Evolutionary conservation across 2,797 vertebrate genomes (phyloP).

Genomic region (Oryzias dopingdopingensis): DNA sequence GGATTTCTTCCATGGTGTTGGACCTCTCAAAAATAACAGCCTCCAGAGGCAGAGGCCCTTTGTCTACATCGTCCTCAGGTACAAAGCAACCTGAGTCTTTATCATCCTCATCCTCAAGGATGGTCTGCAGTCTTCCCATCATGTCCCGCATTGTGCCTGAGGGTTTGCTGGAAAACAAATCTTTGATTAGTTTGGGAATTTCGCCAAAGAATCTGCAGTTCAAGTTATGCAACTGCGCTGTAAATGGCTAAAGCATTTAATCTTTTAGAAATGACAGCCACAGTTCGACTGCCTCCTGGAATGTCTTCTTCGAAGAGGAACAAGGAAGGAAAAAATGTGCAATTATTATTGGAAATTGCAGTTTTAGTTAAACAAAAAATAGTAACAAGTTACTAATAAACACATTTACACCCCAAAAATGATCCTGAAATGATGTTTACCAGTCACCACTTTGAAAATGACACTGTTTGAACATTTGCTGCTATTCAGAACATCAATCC

Average conservation of each 20-base stretch:
- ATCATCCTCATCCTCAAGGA: conserved; percentile 55
- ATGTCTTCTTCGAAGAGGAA: conserved; percentile 54
- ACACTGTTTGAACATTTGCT: too few species aligned
- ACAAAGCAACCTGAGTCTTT: background rate
- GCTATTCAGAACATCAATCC: too few species aligned
- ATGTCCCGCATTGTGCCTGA: conserved; percentile 88
- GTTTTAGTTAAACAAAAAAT: background rate
- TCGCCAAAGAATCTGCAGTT: too few species aligned
- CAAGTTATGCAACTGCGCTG: background rate
- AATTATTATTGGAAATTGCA: background rate
- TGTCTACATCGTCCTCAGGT: conserved; percentile 44
- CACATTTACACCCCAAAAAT: too few species aligned
- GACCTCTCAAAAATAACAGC: conserved; percentile 79
- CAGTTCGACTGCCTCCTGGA: conserved; percentile 22
- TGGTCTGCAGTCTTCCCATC: conserved; percentile 78
- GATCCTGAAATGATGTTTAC: too few species aligned
- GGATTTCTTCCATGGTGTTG: conserved; percentile 74
- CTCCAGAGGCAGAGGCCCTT: conserved; percentile 50
- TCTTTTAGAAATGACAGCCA: conserved; percentile 24
- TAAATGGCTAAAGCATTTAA: background rate
- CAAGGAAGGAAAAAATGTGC: conserved; percentile 42
- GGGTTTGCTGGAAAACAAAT: conserved; percentile 15
- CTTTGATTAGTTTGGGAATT: background rate
- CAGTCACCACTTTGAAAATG: too few species aligned
- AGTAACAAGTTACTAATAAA: background rate